Evolutionary conservation across 2,113 vertebrate genomes (phyloP).

Genomic region (Cynopterus brachyotis): DNA sequence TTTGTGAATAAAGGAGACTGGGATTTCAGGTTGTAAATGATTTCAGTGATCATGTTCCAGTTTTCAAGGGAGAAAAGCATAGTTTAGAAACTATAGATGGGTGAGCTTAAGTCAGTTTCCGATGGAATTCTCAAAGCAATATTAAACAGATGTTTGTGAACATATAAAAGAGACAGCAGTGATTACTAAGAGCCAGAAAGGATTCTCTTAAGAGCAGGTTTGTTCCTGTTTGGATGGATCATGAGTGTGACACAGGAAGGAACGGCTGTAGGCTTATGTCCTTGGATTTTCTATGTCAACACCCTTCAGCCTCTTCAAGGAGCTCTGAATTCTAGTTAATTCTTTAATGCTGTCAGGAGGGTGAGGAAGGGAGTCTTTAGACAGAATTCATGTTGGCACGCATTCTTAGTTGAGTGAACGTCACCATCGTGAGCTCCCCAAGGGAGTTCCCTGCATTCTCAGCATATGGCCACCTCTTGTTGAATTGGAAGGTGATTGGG

Average conservation of each 20-base stretch:
- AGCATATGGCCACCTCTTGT: neutral
- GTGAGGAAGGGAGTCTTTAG: neutral
- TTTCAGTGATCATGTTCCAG: neutral
- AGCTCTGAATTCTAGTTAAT: neutral
- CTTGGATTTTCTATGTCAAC: neutral
- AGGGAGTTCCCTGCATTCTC: neutral
- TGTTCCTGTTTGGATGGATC: constrained; percentile 32
- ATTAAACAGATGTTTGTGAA: constrained; percentile 41
- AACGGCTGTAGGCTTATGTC: neutral
- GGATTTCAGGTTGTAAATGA: neutral
- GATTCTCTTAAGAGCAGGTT: neutral
- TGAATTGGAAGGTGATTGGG: neutral
- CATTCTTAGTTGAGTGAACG: neutral
- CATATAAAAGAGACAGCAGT: neutral
- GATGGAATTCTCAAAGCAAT: constrained; percentile 20
- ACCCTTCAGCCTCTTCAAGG: neutral
- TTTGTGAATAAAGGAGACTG: constrained; percentile 24
- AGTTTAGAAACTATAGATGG: constrained; percentile 11
- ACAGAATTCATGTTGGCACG: neutral
- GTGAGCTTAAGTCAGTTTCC: neutral
- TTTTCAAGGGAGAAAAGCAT: neutral
- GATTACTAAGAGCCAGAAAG: neutral
- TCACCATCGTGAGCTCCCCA: neutral
- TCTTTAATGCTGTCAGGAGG: constrained; percentile 18
- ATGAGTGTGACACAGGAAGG: neutral